Evolutionary conservation across 2,113 vertebrate genomes (phyloP), one percentile per base, ranked within the genome.

Genomic region (Pampusana beccarii): DNA sequence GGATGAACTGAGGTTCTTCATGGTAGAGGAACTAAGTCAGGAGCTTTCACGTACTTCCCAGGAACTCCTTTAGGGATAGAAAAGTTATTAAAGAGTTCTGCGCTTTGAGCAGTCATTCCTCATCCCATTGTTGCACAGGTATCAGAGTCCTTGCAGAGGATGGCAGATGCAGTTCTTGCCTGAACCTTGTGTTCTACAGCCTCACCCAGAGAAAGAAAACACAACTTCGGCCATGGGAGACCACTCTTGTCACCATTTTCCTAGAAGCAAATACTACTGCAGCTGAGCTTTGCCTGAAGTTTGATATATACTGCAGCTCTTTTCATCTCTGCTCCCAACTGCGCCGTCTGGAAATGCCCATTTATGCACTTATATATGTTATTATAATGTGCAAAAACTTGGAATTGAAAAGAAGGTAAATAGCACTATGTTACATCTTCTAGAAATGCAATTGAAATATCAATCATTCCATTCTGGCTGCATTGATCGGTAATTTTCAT

Each of bases 401-500:
- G 88, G 89, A 92, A 96, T 86, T 94, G 94, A 96, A 95, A 94
- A 89, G 95, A 93, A 97, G 85, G 96, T 89, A 97, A 96, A 96
- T 78, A 96, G 95, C 81, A 90, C 85, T 72, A 65, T 91, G 97
- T 86, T 95, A 92, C 91, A 54, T 94, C 95, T 95, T 94, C 96
- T 94, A 34, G 25, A 65, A 83, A 92, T 5, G 10, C 97, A 89
- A 80, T 70, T 81, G 97, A 97, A 91, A 84, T 91, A n/a, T 96
- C 92, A 94, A 88, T 96, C 97, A 94, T 97, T 96, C 92, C 64
- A 71, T 95, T 95, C 96, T 91, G 67, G 73, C 96, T 87, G 83
- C 97, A 97, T 97, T 97, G 98, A 98, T 98, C 28, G 61, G 98
- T 96, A 95, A 97, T 97, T 97, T 97, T 98, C 98, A 97, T 98